phyloP scores from a whole-genome alignment of 2,888 invertebrate species.

The Sisyra terminalis region DNA sequence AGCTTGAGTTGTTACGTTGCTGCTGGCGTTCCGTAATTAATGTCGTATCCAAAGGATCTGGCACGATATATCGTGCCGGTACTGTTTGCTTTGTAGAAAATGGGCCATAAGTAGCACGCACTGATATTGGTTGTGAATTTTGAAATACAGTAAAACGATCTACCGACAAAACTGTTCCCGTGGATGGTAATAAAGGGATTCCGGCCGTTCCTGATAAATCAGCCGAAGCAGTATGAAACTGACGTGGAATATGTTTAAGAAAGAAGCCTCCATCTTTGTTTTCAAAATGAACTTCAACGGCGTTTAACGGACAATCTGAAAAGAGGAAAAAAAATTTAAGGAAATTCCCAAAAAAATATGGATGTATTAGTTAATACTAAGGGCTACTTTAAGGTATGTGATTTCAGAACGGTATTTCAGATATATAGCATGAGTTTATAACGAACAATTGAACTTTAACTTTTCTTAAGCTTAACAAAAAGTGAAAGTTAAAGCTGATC shows the following conservation, averaged over 20 bases:
- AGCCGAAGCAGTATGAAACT: constrained; percentile 38
- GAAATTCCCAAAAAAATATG: not conserved
- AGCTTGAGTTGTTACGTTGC: constrained; percentile 10
- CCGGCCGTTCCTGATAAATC: constrained; percentile 17
- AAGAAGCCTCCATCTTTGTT: constrained; percentile 85
- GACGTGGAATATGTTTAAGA: constrained; percentile 63
- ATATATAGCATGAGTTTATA: too few relatives aligned
- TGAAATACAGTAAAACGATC: constrained; percentile 86
- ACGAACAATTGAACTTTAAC: too few relatives aligned
- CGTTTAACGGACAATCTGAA: constrained; percentile 25
- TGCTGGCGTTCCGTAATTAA: constrained; percentile 23
- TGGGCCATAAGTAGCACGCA: constrained; percentile 84
- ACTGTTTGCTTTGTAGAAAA: constrained; percentile 92
- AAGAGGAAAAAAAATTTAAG: not conserved
- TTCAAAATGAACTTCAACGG: constrained; percentile 82
- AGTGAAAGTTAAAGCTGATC: too few relatives aligned
- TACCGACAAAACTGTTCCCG: constrained; percentile 57
- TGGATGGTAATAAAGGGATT: constrained; percentile 16
- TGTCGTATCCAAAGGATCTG: constrained; percentile 56
- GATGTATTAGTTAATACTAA: not conserved
- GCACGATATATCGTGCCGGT: constrained; percentile 75
- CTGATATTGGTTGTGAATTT: constrained; percentile 78
- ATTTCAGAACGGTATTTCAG: too few relatives aligned
- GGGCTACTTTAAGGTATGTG: not conserved
- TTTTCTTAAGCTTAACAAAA: too few relatives aligned